phyloP scores from a whole-genome alignment of 2,797 vertebrate genomes.

The Orientallactaga sibirica region DNA sequence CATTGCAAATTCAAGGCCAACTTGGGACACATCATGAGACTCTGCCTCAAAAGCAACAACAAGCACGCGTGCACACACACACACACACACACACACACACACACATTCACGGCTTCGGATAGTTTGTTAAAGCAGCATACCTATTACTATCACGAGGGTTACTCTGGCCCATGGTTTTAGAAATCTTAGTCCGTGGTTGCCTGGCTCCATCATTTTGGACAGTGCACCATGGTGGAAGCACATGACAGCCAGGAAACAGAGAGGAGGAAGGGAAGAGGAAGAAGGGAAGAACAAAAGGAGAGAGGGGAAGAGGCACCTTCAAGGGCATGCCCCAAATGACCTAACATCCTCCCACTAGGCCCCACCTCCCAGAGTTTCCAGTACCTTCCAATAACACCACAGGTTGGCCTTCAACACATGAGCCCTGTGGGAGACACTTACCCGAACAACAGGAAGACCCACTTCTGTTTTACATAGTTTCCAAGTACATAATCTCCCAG shows the following conservation, averaged over 20 bases:
- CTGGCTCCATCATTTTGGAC: not conserved
- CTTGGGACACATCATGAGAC: too few species aligned
- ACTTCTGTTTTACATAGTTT: not conserved
- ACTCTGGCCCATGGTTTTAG: not conserved
- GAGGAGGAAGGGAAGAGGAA: too few species aligned
- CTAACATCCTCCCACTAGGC: not conserved
- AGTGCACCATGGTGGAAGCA: not conserved
- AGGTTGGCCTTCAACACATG: not conserved
- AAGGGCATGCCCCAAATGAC: not conserved
- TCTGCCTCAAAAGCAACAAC: too few species aligned
- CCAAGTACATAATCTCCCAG: not conserved
- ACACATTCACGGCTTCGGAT: not conserved
- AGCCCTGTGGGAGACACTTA: not conserved
- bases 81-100: too few species aligned
- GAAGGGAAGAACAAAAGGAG: not conserved
- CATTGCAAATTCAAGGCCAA: too few species aligned
- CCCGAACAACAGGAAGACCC: not conserved
- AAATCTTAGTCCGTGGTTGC: not conserved
- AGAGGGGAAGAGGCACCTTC: not conserved
- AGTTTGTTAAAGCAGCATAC: too few species aligned
- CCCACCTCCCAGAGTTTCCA: not conserved
- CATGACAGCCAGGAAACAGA: not conserved
- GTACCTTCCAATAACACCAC: not conserved
- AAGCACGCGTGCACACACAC: too few species aligned
- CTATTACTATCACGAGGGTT: not conserved